Conservation (phyloP, 2,797 vertebrate species). For the Neosilurus hyrtlii region DNA sequence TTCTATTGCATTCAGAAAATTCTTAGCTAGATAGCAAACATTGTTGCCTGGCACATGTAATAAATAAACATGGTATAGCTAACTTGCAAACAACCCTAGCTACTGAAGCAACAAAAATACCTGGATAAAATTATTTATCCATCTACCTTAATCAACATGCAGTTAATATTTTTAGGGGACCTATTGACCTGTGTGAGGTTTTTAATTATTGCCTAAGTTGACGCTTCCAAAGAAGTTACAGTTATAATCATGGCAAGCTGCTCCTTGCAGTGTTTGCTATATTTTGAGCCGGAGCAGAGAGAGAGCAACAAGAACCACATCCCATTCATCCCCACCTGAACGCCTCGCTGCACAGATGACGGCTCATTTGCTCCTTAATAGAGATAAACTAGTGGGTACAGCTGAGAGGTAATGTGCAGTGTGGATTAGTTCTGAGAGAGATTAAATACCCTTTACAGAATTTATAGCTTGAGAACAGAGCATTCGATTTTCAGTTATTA, state of each 20-base stretch:
- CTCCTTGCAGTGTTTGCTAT: conserved; percentile 6
- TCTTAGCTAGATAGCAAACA: too few relatives aligned
- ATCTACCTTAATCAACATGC: too few relatives aligned
- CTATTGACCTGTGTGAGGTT: background rate
- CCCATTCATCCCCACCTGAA: conserved; percentile 53
- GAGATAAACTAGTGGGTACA: conserved; percentile 60
- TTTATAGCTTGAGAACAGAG: background rate
- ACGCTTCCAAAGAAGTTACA: conserved; percentile 22
- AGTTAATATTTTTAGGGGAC: background rate
- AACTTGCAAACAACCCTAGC: too few relatives aligned
- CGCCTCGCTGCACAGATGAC: conserved; percentile 46
- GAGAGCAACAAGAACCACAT: conserved; percentile 16
- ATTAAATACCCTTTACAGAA: background rate
- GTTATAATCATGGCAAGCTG: background rate
- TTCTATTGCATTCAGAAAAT: too few relatives aligned
- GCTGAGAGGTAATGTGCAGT: conserved; percentile 24
- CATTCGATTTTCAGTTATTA: background rate
- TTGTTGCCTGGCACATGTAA: too few relatives aligned
- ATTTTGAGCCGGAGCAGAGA: background rate
- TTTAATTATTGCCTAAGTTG: background rate
- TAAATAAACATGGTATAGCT: too few relatives aligned
- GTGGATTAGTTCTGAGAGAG: conserved; percentile 39
- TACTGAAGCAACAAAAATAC: too few relatives aligned
- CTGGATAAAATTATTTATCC: too few relatives aligned
- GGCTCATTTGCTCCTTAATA: conserved; percentile 70